Evolutionary conservation across 1,140 invertebrate genomes (phyloP), one percentile per base, ranked within the genome.

Genomic region (Diachasma alloeum): DNA sequence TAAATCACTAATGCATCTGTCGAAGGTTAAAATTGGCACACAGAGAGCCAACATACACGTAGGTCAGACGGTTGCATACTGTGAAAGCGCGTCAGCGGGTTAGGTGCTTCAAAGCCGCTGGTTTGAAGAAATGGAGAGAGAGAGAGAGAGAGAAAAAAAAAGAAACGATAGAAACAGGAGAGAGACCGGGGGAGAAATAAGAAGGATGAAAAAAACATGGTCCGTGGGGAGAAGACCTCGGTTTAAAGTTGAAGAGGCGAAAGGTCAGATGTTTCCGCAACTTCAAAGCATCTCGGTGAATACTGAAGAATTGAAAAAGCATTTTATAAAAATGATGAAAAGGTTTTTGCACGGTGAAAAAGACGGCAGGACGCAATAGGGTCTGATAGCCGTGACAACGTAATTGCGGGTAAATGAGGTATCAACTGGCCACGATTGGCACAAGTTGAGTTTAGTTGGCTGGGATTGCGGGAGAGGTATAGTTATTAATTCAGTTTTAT

Each of bases 191-290:
- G 24, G 59, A 10, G 59, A 63, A 24, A 24, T 46, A 48, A 72
- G 22, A 44, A 26, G 13, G 24, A 19, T 37, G 46, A 73, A 36
- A 56, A 17, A 73, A 37, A 59, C 17, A 66, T 67, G 37, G 48
- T 59, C 36, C 56, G n/a, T 63, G 59, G 42, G 24, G 48, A 69
- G 42, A 75, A 53, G 39, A 72, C 44, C 44, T 42, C 44, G 37
- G 59, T 63, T 63, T 75, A 75, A 75, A 75, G 63, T 75, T 75
- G 67, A 75, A 75, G 67, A 75, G 74, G 72, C 42, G 44, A 74
- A 74, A 74, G 72, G 72, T 74, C 48, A 74, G 44, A 44, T 44
- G 72, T 74, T 74, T 74, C 59, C 63, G 72, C 72, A 73, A 73
- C 72, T 73, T 73, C 36, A 73, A 63, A 56, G 72, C 59, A 10